Conservation (phyloP, 2,113 vertebrate species). For the Trinectes maculatus region DNA sequence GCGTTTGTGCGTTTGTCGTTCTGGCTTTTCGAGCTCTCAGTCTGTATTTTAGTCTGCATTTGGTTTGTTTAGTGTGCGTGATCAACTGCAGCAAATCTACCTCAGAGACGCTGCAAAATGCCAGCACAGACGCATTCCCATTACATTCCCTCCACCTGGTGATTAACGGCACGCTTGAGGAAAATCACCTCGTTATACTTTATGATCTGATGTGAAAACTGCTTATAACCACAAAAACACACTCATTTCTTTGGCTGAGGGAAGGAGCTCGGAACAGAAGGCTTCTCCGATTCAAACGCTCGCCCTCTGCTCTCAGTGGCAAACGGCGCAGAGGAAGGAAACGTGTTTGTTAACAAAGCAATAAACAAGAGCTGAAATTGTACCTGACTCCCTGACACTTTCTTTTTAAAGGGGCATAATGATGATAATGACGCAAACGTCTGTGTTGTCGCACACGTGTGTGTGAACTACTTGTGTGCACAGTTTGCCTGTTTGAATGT, state of each 20-base stretch:
- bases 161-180: constrained; percentile 32
- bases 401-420: constrained; percentile 6
- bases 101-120: constrained; percentile 6
- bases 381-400: neutral
- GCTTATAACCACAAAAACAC: constrained; percentile 4
- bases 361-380: constrained; percentile 8
- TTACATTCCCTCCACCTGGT: constrained; percentile 16
- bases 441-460: neutral
- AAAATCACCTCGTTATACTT: constrained; percentile 27
- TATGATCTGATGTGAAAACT: constrained; percentile 27
- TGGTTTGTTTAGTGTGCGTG: neutral
- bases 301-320: constrained; percentile 4
- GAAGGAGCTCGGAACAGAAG: constrained; percentile 27
- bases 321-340: constrained; percentile 8
- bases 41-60: neutral
- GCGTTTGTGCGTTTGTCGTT: constrained; percentile 6
- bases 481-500: neutral
- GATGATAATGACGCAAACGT: neutral
- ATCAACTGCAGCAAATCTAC: constrained; percentile 14
- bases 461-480: neutral
- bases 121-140: neutral
- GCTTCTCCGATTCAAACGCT: constrained; percentile 21
- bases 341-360: constrained; percentile 18
- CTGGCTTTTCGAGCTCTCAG: neutral
- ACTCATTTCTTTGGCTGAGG: constrained; percentile 6